phyloP scores from a whole-genome alignment of 2,888 invertebrate species.

The Lepas anatifera region DNA sequence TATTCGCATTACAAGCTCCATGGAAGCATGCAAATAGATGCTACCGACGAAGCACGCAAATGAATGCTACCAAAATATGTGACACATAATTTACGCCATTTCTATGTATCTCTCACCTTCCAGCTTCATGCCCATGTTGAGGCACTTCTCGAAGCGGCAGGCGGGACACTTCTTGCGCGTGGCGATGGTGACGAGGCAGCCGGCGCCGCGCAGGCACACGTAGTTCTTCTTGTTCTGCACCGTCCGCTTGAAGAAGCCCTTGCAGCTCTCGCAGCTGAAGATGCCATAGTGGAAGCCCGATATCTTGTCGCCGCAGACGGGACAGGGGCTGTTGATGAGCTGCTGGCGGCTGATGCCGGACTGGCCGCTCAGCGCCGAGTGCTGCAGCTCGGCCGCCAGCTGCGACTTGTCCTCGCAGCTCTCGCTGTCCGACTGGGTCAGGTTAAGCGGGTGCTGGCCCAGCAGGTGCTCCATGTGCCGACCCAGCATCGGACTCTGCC shows the following conservation, averaged over 20 bases:
- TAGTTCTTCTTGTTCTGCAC: constrained; percentile 98
- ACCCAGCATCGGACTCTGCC: constrained; percentile 22
- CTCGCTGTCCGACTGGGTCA: constrained; percentile 31
- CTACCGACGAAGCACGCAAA: too few relatives aligned
- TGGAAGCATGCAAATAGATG: too few relatives aligned
- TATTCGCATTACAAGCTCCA: too few relatives aligned
- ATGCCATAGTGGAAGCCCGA: constrained; percentile 97
- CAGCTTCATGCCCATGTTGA: constrained; percentile 90
- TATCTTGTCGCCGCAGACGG: constrained; percentile 89
- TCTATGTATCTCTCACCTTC: too few relatives aligned
- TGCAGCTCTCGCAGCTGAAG: constrained; percentile 95
- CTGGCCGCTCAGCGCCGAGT: constrained; percentile 44
- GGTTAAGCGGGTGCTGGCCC: constrained; percentile 19
- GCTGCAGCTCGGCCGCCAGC: constrained; percentile 30
- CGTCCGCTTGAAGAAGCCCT: constrained; percentile 94
- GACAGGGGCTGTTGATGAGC: constrained; percentile 83
- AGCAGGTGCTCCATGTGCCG: constrained; percentile 19
- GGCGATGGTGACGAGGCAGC: constrained; percentile 81
- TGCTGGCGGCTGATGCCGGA: constrained; percentile 77
- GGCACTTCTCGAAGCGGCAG: constrained; percentile 89
- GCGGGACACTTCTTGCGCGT: constrained; percentile 95
- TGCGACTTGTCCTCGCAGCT: constrained; percentile 21
- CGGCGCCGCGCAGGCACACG: constrained; percentile 78
- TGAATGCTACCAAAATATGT: too few relatives aligned
- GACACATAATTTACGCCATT: too few relatives aligned